Evolutionary conservation across 1,140 invertebrate genomes (phyloP), one percentile per base, ranked within the genome.

Genomic region (Pachypsylla venusta): DNA sequence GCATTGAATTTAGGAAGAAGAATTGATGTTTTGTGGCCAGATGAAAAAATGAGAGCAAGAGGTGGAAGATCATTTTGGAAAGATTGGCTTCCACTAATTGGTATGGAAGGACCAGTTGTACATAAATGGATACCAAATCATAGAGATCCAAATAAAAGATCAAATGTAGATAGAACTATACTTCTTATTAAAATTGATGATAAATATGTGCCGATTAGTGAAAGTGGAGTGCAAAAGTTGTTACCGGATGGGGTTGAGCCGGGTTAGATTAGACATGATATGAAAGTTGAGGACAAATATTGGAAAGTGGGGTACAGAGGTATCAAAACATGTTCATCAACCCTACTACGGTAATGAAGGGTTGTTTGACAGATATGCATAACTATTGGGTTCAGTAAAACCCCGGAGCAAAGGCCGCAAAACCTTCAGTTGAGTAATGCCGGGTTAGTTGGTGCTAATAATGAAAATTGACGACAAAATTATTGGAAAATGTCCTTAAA

Each of bases 121-220:
- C 92, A 96, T 70, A 83, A 84, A 63, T 95, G 92, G 91, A 80
- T 81, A 19, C 92, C 92, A 0, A 86, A 85, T 72, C 90, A 95
- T 74, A 79, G 85, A 58, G 89, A 95, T 70, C 81, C 84, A 0
- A 81, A 81, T 63, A 80, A 83, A 53, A 78, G 92, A 4, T 94
- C 90, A 13, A 88, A 94, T 68, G 83, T 93, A 0, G 90, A 93
- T 69, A 85, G 89, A 63, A 89, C 84, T 19, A 91, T 97, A 35
- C 73, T 94, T 1, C 78, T 97, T n/a, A 79, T 97, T 1, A 86
- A 92, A 71, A 89, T 95, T 55, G 89, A 89, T 3, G 90, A 95
- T 64, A 87, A 84, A 64, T 95, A 83, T 73, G 91, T 97, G 56
- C 92, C 92, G 16, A 90, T 97, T 59, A 88, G 88, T 1, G 91